Conservation (phyloP, 1,140 invertebrate genomes). For the Carposina sasakii region DNA sequence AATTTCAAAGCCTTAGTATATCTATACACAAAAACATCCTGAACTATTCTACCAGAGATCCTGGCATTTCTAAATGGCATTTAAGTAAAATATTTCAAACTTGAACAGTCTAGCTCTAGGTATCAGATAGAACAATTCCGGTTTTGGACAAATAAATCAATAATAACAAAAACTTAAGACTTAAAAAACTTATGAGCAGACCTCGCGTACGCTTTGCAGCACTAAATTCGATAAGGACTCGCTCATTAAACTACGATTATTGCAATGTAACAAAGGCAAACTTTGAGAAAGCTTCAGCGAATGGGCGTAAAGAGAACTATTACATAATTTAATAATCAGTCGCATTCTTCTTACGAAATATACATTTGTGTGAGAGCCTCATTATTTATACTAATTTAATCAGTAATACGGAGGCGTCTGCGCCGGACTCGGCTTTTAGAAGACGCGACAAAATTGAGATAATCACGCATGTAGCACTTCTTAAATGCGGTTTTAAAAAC, state of each 20-base stretch:
- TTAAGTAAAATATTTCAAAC: too few relatives aligned
- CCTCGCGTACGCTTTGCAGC: too few relatives aligned
- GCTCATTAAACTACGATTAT: too few relatives aligned
- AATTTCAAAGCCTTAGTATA: conserved; percentile 19
- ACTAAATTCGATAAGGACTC: too few relatives aligned
- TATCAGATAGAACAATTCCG: too few relatives aligned
- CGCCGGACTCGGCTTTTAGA: neutral
- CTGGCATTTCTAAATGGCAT: neutral
- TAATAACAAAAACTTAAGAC: too few relatives aligned
- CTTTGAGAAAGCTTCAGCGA: too few relatives aligned
- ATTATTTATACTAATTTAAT: conserved; percentile 23
- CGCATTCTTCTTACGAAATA: neutral
- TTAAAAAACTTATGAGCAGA: too few relatives aligned
- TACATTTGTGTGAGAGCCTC: neutral
- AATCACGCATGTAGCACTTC: neutral
- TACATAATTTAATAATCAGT: neutral
- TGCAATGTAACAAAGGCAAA: too few relatives aligned
- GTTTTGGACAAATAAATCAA: too few relatives aligned
- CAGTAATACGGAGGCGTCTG: conserved; percentile 13
- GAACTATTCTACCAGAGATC: conserved; percentile 11
- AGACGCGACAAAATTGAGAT: neutral
- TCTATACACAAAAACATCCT: conserved; percentile 34
- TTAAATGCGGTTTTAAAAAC: neutral
- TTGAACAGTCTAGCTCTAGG: too few relatives aligned
- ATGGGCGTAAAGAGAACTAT: too few relatives aligned